These are phyloP conservation scores for Typhlomys cinereus DNA, from an alignment of 2,113 vertebrate species.

Conservation along the genomic window DNA sequence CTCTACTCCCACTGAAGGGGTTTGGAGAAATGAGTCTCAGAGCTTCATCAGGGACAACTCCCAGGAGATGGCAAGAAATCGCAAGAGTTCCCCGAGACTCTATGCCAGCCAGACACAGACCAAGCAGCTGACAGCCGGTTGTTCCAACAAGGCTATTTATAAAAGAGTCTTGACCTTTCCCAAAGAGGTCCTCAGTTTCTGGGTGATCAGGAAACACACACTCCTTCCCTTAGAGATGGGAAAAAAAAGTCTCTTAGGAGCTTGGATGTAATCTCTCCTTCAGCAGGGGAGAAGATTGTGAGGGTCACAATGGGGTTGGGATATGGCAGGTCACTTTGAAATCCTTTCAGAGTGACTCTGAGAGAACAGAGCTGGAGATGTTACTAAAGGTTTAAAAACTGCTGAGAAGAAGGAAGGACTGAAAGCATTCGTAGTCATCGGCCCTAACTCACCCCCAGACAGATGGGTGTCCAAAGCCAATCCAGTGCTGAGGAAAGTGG, in stretches of 20 bases:
- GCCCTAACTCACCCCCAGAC: not conserved
- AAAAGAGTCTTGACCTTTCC: not conserved
- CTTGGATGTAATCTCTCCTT: not conserved
- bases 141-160: constrained; percentile 67
- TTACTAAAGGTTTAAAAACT: not conserved
- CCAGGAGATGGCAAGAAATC: not conserved
- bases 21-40: not conserved
- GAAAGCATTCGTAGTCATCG: not conserved
- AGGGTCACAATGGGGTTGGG: not conserved
- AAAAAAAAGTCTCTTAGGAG: constrained; percentile 48
- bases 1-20: not conserved
- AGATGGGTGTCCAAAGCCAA: not conserved
- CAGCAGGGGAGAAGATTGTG: not conserved
- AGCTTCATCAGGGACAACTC: not conserved
- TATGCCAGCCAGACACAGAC: not conserved
- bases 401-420: not conserved
- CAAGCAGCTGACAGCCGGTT: constrained; percentile 4
- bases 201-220: constrained; percentile 25
- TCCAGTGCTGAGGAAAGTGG: not conserved
- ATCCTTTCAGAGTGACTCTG: not conserved
- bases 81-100: not conserved
- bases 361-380: not conserved
- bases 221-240: constrained; percentile 47
- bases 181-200: not conserved
- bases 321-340: not conserved